These are phyloP conservation scores for Psammodynastes pulverulentus DNA, from an alignment of 2,113 vertebrate genomes.

Conservation along the genomic window DNA sequence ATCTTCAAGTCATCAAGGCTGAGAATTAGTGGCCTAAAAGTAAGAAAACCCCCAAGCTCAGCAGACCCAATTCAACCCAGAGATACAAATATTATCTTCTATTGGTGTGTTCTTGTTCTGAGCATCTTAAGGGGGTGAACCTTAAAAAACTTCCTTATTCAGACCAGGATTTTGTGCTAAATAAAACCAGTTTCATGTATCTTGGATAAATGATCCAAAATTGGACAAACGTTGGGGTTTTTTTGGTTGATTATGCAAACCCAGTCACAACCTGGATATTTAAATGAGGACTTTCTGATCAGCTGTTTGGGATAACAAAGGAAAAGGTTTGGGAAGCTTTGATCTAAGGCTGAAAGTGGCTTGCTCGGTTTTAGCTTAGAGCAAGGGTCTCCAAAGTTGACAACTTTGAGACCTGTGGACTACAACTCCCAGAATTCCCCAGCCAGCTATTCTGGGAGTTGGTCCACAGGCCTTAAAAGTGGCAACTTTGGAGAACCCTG, in stretches of 20 bases:
- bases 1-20: neutral
- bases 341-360: neutral
- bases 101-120: neutral
- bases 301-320: neutral
- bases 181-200: neutral
- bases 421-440: too few relatives aligned
- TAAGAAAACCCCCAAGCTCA: neutral
- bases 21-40: neutral
- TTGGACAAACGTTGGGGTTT: neutral
- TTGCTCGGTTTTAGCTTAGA: neutral
- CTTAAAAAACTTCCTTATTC: neutral
- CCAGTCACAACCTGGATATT: neutral
- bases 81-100: neutral
- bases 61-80: too few relatives aligned
- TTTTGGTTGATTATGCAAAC: neutral
- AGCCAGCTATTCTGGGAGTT: neutral
- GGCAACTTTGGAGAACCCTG: neutral
- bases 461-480: neutral
- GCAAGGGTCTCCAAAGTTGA: neutral
- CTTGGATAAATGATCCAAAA: neutral
- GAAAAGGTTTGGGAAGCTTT: neutral
- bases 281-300: neutral
- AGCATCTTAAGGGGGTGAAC: neutral
- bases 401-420: too few relatives aligned
- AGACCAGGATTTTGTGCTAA: neutral